Base-by-base conservation (phyloP, 2,888 invertebrate genomes). In the Cryptocheilus praepositus region DNA sequence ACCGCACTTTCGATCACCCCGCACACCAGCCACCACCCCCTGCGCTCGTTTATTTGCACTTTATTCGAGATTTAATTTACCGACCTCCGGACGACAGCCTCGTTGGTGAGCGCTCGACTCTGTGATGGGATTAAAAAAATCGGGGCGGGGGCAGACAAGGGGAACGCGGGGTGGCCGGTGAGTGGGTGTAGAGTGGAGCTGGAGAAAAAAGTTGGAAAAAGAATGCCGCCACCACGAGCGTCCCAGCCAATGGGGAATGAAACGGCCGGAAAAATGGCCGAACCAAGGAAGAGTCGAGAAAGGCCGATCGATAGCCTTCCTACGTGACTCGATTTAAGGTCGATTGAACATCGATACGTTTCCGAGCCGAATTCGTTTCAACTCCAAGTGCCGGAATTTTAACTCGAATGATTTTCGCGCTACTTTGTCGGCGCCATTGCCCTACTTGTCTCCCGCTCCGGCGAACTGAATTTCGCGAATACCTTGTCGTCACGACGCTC, bases 21-120 rank as follows among this genome's bases (percentile, higher is more conserved):
- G 74, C 74, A 68, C 58, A 67, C 59, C 69, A 61, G 57, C 63
- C 62, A 54, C 61, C 28, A 18, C 46, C 49, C 8, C 45, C 61
- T 54, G 66, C 79, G 68, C 80, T 80, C 85, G 85, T 86, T 86
- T 87, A 86, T 87, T 86, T 86, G 86, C 88, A 86, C 87, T 86
- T 88, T 87, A 87, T 86, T 86, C 85, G 85, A 84, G 86, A 86
- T 87, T 87, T 87, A 86, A 87, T 88, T 87, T 86, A 86, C 85
- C 85, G 82, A 83, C 84, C 84, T 81, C 80, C 82, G 83, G 66
- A 74, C 83, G 81, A 77, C 77, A 77, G 77, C 54, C 71, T 76
- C 81, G 82, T 73, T 76, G 79, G 71, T 74, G 79, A 59, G 71
- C 75, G 76, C 80, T 72, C 77, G 77, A 76, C 76, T 77, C 74